Conservation (phyloP, 1,140 invertebrate species). For the Bombus consobrinus region DNA sequence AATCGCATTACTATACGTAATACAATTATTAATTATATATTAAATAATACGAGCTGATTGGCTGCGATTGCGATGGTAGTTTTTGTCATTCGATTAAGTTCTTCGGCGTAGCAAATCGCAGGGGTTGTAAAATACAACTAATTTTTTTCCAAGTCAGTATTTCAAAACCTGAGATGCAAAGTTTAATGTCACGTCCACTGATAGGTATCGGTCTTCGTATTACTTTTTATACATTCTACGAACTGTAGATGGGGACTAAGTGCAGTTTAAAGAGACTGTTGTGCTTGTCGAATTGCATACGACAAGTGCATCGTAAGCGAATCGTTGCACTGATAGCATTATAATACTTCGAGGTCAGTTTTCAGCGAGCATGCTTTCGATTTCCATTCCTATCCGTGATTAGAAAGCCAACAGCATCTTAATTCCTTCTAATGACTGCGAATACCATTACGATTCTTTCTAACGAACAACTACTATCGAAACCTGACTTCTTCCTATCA, state of each 20-base stretch:
- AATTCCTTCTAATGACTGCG: neutral
- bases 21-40: too few relatives aligned
- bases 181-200: too few relatives aligned
- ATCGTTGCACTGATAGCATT: neutral
- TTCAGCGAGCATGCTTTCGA: neutral
- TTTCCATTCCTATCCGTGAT: neutral
- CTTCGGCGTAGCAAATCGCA: too few relatives aligned
- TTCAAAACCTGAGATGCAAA: too few relatives aligned
- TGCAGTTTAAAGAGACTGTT: neutral
- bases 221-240: neutral
- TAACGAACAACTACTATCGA: neutral
- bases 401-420: conserved; percentile 1
- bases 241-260: neutral
- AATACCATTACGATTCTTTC: neutral
- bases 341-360: neutral
- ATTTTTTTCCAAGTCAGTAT: too few relatives aligned
- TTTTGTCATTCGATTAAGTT: too few relatives aligned
- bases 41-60: too few relatives aligned
- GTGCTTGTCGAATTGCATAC: neutral
- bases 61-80: too few relatives aligned
- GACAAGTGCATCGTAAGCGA: neutral
- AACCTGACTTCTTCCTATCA: neutral
- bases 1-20: too few relatives aligned
- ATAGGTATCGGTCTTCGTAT: neutral
- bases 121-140: too few relatives aligned